phyloP scores from a whole-genome alignment of 2,888 invertebrate species.

The Lysandra bellargus region DNA sequence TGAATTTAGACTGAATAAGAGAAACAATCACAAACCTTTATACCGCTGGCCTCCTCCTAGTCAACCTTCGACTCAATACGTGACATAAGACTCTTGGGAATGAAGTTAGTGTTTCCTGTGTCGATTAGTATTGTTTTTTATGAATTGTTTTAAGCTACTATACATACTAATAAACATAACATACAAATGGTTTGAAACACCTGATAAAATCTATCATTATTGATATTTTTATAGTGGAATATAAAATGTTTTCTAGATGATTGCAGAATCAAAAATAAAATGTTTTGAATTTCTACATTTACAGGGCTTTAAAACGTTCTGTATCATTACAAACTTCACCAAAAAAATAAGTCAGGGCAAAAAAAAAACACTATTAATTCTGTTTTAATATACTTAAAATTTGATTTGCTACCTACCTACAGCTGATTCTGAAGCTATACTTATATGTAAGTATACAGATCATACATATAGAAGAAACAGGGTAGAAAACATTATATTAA shows the following conservation, averaged over 20 bases:
- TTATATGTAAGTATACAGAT: background rate
- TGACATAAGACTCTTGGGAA: constrained; percentile 10
- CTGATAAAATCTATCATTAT: background rate
- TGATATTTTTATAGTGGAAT: too few relatives aligned
- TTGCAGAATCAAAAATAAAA: background rate
- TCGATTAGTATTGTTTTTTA: background rate
- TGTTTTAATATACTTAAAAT: too few relatives aligned
- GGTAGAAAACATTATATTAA: too few relatives aligned
- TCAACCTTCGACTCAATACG: constrained; percentile 29
- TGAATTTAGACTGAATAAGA: background rate
- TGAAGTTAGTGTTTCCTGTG: constrained; percentile 1
- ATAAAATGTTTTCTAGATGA: too few relatives aligned
- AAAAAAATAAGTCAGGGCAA: too few relatives aligned
- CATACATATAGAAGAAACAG: too few relatives aligned
- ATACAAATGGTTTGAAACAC: too few relatives aligned
- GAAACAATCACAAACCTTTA: background rate
- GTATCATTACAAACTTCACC: background rate
- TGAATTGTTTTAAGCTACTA: background rate
- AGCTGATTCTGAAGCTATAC: too few relatives aligned
- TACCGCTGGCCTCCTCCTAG: constrained; percentile 37
- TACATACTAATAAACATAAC: background rate
- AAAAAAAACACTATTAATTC: too few relatives aligned
- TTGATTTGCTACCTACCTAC: too few relatives aligned
- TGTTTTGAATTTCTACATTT: background rate
- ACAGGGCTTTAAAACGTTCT: background rate